phyloP scores from a whole-genome alignment of 2,888 invertebrate species.

The Toxonevra muliebris region DNA sequence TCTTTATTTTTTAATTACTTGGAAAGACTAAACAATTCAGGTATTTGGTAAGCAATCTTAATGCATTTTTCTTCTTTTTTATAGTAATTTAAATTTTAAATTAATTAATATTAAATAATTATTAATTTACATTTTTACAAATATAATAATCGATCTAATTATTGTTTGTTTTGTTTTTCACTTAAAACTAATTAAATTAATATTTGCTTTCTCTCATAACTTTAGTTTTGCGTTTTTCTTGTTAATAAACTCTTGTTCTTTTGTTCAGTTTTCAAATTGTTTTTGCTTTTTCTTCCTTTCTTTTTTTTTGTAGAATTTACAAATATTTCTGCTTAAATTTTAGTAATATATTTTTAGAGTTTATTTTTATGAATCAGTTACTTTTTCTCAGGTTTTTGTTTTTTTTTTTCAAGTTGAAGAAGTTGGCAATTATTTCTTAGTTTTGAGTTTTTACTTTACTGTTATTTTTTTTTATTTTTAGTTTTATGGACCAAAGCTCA shows the following conservation, averaged over 20 bases:
- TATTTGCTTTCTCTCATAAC: conserved; percentile 25
- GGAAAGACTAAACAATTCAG: conserved; percentile 61
- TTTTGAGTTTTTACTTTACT: too few relatives aligned
- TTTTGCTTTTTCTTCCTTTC: conserved; percentile 1
- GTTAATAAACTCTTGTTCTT: conserved; percentile 8
- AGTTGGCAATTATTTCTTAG: conserved; percentile 36
- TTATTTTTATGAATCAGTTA: conserved; percentile 11
- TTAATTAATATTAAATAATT: conserved; percentile 22
- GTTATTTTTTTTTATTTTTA: too few relatives aligned
- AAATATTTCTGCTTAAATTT: too few relatives aligned
- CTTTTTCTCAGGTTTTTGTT: conserved; percentile 19
- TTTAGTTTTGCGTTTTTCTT: conserved; percentile 27
- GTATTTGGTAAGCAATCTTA: conserved; percentile 61
- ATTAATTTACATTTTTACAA: conserved; percentile 9
- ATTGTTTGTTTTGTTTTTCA: conserved; percentile 16
- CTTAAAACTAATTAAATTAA: background rate
- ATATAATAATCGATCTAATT: conserved; percentile 24
- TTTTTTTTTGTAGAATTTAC: background rate
- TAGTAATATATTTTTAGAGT: background rate
- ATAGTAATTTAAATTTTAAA: conserved; percentile 12
- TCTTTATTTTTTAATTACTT: conserved; percentile 22
- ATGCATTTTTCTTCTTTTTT: conserved; percentile 35
- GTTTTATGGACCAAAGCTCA: too few relatives aligned
- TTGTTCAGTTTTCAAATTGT: conserved; percentile 32
- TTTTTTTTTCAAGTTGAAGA: conserved; percentile 2